Evolutionary conservation across 92 coral and sea anemone species (phyloP).

Genomic region (Palythoa grandis): DNA sequence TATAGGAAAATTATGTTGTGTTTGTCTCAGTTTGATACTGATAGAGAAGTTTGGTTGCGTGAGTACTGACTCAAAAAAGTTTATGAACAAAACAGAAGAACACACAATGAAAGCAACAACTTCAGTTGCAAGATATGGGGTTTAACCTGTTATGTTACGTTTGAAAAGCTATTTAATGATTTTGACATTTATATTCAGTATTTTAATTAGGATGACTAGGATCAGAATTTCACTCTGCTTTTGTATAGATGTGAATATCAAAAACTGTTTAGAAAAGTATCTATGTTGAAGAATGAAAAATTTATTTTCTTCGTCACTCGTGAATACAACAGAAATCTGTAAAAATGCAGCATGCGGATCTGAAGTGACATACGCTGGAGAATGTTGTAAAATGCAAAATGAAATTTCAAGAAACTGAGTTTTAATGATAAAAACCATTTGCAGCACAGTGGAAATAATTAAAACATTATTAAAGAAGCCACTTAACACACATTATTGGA

Average conservation of each 20-base stretch:
- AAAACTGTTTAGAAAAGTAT: conserved; percentile 14
- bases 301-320: conserved; percentile 21
- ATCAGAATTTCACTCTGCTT: conserved; percentile 14
- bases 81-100: too few relatives aligned
- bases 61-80: too few relatives aligned
- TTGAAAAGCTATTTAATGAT: not conserved
- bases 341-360: conserved; percentile 18
- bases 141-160: not conserved
- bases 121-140: not conserved
- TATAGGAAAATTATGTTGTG: too few relatives aligned
- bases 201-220: not conserved
- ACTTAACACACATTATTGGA: not conserved
- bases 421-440: too few relatives aligned
- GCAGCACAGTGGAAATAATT: too few relatives aligned
- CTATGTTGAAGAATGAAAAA: conserved; percentile 28
- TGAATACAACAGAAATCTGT: conserved; percentile 11
- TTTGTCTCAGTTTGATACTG: too few relatives aligned
- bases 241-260: not conserved
- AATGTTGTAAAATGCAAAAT: conserved; percentile 22
- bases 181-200: not conserved
- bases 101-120: too few relatives aligned
- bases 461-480: too few relatives aligned
- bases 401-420: too few relatives aligned
- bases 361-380: conserved; percentile 33
- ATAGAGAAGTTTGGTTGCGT: too few relatives aligned